Evolutionary conservation across 2,888 invertebrate species (phyloP).

Genomic region (Sceliomorpha sp.): DNA sequence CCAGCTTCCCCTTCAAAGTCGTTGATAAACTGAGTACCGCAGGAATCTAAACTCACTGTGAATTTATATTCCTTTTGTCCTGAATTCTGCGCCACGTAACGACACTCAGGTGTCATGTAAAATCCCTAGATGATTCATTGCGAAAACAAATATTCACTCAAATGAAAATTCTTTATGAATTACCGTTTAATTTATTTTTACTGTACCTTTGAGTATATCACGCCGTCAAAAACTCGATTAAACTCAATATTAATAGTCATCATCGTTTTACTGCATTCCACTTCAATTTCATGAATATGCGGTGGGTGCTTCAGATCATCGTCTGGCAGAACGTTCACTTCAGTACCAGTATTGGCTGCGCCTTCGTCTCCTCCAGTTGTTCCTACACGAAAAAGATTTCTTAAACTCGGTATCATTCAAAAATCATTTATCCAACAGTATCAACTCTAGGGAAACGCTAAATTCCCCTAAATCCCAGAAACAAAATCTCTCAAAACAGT

Average conservation of each 20-base stretch:
- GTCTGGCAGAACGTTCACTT: constrained; percentile 59
- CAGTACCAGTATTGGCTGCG: constrained; percentile 45
- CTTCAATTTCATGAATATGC: constrained; percentile 88
- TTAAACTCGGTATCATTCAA: no score
- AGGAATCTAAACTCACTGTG: constrained; percentile 87
- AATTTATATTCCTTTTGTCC: constrained; percentile 87
- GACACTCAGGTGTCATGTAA: constrained; percentile 85
- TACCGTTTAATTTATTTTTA: no score
- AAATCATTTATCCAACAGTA: no score
- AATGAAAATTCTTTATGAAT: background rate
- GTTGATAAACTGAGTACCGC: constrained; percentile 90
- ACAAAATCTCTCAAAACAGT: no score
- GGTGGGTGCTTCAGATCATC: constrained; percentile 87
- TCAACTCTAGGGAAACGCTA: no score
- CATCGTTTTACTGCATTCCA: constrained; percentile 89
- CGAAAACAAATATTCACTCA: background rate
- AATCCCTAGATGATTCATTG: constrained; percentile 81
- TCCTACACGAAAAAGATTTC: constrained; percentile 5
- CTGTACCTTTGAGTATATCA: constrained; percentile 88
- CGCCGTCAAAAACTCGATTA: constrained; percentile 87
- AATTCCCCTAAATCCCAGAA: constrained; percentile 1
- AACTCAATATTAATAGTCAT: constrained; percentile 91
- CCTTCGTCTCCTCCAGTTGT: constrained; percentile 45
- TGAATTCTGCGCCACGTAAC: constrained; percentile 87
- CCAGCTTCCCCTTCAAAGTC: constrained; percentile 87